Conservation (phyloP, 2,797 vertebrate species). For the Onychomys leucogaster region DNA sequence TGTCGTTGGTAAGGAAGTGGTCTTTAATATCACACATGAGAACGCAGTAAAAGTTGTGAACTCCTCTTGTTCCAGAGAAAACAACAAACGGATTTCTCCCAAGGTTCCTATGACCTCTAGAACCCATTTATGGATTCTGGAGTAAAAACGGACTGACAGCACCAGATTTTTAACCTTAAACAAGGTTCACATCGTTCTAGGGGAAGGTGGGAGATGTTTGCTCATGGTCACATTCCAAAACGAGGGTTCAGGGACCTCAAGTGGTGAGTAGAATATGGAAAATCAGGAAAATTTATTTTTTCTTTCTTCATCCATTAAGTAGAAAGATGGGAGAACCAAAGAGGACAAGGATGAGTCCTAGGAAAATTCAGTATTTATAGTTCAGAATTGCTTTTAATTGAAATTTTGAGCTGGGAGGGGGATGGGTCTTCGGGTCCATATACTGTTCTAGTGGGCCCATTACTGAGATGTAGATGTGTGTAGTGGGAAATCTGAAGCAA, state of each 20-base stretch:
- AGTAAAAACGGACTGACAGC: background rate
- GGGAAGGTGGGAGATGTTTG: background rate
- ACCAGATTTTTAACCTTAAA: background rate
- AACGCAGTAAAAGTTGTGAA: background rate
- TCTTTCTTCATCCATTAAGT: background rate
- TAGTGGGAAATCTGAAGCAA: conserved; percentile 1
- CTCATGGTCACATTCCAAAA: background rate
- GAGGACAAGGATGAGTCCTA: background rate
- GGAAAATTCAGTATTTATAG: background rate
- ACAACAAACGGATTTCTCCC: background rate
- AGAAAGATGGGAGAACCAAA: background rate
- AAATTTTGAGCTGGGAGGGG: background rate
- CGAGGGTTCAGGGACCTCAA: background rate
- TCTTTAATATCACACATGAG: background rate
- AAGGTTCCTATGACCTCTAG: background rate
- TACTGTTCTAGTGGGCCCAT: background rate
- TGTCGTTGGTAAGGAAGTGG: background rate
- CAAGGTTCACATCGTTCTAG: background rate
- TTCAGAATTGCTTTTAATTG: conserved; percentile 5
- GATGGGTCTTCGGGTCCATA: background rate
- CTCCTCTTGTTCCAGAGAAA: background rate
- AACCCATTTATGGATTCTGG: background rate
- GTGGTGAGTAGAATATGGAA: background rate
- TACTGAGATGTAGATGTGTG: background rate
- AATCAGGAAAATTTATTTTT: background rate